Evolutionary conservation across 1,140 invertebrate species (phyloP).

Genomic region (Bombus soroeensis): DNA sequence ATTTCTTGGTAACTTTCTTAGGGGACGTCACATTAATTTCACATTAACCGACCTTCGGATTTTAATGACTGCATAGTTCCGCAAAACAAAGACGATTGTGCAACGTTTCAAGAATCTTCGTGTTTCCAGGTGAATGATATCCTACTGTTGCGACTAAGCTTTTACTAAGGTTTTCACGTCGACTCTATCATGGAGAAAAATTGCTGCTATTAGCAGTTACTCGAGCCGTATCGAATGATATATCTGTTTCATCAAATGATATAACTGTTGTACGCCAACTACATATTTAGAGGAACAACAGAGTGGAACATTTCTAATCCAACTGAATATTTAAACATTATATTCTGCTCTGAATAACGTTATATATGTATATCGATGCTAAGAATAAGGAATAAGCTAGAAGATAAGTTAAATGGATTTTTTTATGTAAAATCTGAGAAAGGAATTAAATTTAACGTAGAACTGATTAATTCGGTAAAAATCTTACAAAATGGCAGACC

Average conservation of each 20-base stretch:
- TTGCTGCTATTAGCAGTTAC: not conserved
- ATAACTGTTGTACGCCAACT: not conserved
- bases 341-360: not conserved
- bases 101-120: not conserved
- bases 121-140: not conserved
- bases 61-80: conserved; percentile 10
- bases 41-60: not conserved
- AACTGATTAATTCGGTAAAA: not conserved
- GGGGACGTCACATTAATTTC: conserved; percentile 26
- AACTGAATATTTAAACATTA: not conserved
- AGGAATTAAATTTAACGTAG: not conserved
- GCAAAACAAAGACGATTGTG: not conserved
- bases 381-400: not conserved
- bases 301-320: not conserved
- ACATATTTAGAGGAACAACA: not conserved
- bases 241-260: not conserved
- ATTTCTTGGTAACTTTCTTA: not conserved
- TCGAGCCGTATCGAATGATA: not conserved
- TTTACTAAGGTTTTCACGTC: no score
- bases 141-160: not conserved
- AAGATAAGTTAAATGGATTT: not conserved
- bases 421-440: not conserved
- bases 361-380: not conserved
- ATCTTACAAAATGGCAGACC: conserved; percentile 63
- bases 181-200: not conserved